These are phyloP conservation scores for Seira ritae DNA, from an alignment of 2,888 invertebrate genomes.

Conservation along the genomic window DNA sequence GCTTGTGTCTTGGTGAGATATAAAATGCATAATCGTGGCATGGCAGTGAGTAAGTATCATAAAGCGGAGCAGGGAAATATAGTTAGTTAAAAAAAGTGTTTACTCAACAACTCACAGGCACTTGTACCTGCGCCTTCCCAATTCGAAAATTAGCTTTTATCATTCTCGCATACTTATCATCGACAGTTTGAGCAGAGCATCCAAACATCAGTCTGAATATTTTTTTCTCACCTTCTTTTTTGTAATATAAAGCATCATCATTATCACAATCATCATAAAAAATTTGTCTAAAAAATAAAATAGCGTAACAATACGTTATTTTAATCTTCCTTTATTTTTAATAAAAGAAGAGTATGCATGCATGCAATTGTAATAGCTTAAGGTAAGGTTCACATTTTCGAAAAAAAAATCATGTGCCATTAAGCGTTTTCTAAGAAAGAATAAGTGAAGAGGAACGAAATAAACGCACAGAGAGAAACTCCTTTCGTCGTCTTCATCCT, in stretches of 20 bases:
- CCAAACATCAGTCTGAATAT: no score
- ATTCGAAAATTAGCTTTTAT: no score
- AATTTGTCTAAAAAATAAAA: not conserved
- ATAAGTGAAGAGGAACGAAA: not conserved
- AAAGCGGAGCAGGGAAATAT: not conserved
- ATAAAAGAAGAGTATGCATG: not conserved
- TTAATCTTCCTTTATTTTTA: not conserved
- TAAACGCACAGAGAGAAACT: constrained; percentile 45
- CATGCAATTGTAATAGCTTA: not conserved
- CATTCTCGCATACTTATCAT: no score
- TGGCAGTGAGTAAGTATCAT: no score
- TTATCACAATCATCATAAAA: not conserved
- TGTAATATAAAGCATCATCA: not conserved
- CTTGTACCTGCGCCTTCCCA: not conserved
- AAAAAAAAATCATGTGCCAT: constrained; percentile 4
- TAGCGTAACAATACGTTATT: not conserved
- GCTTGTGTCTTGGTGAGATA: not conserved
- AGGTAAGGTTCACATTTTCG: not conserved
- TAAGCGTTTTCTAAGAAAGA: not conserved
- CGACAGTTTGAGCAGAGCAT: not conserved
- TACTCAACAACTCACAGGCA: not conserved
- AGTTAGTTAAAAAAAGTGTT: not conserved
- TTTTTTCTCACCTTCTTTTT: not conserved
- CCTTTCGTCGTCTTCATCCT: constrained; percentile 30
- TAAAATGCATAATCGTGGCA: not conserved